Base-by-base conservation (phyloP, 2,888 invertebrate genomes). In the Lordiphosa fenestrarum region DNA sequence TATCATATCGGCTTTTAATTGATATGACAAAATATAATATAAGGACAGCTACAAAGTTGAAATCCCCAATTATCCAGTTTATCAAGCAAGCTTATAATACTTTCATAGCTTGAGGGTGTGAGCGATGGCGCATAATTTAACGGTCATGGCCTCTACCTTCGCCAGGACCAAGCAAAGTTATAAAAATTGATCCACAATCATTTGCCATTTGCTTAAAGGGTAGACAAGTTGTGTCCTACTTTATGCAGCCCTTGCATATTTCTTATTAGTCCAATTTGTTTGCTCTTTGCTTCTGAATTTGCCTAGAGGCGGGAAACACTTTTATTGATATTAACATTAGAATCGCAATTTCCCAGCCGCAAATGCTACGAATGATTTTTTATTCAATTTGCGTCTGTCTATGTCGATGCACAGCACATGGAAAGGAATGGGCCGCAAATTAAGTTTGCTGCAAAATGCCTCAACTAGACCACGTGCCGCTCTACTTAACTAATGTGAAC, bases 261-360 rank as follows among this genome's bases (percentile, higher is more conserved):
- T 36, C n/a, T 54, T 49, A 23, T 65, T 30, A n/a, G 49, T 61
- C 56, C 44, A 33, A 52, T 63, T 54, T 63, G 37, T 15, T 15
- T n/a, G 10, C 41, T 9, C 40, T 54, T 33, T 48, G 30, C 33
- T 39, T 10, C 49, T 35, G 37, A 23, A 25, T 21, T 21, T 9
- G 39, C 7, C 50, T 9, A n/a, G 33, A 30, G 40, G 40, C 30
- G 25, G 39, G 23, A 30, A 15, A 39, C 30, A 51, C 52, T 15
- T 47, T 39, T 53, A 51, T 57, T 60, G 52, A 46, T 63, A 63
- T 65, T 78, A 75, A 58, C 57, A 69, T 50, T 71, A 65, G 63
- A 66, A 80, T 73, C 57, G 64, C 73, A 73, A 71, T 78, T 75
- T 75, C 69, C 61, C 60, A 33, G 53, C 66, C 73, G 69, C 50